These are phyloP conservation scores for Speoplatyrhinus poulsoni DNA, from an alignment of 2,113 vertebrate genomes.

Conservation along the genomic window DNA sequence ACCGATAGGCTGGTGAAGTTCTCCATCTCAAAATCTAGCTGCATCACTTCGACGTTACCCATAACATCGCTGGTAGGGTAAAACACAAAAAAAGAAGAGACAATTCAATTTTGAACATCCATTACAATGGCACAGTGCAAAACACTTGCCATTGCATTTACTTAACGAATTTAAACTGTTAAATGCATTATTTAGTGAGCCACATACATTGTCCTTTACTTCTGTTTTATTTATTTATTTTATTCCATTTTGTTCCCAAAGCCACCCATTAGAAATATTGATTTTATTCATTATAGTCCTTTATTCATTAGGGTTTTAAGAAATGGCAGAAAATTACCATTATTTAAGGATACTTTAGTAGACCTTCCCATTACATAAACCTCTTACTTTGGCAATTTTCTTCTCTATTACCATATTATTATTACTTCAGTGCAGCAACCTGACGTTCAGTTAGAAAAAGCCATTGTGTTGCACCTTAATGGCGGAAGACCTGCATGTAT, in stretches of 20 bases:
- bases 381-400: too few species aligned
- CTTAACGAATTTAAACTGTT: conserved; percentile 25
- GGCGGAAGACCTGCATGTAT: too few species aligned
- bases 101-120: background rate
- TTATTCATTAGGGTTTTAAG: background rate
- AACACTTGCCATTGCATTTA: background rate
- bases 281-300: conserved; percentile 18
- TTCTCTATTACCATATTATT: too few species aligned
- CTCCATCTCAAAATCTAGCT: conserved; percentile 98
- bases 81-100: background rate
- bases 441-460: too few species aligned
- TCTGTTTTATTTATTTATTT: conserved; percentile 27
- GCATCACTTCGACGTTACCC: conserved; percentile 89
- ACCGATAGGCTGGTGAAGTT: conserved; percentile 99
- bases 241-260: background rate
- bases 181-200: conserved; percentile 32
- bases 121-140: background rate
- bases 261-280: conserved; percentile 1
- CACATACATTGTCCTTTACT: background rate
- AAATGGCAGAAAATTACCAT: background rate
- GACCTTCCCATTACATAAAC: too few species aligned
- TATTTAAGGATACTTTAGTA: too few species aligned
- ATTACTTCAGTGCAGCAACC: too few species aligned
- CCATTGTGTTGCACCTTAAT: too few species aligned
- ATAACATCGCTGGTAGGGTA: conserved; percentile 75